Percentiles rank a stretch among this genome's conserved stretches.
Conservation (phyloP, 2,888 invertebrate species). For the Archips crataeganus region DNA sequence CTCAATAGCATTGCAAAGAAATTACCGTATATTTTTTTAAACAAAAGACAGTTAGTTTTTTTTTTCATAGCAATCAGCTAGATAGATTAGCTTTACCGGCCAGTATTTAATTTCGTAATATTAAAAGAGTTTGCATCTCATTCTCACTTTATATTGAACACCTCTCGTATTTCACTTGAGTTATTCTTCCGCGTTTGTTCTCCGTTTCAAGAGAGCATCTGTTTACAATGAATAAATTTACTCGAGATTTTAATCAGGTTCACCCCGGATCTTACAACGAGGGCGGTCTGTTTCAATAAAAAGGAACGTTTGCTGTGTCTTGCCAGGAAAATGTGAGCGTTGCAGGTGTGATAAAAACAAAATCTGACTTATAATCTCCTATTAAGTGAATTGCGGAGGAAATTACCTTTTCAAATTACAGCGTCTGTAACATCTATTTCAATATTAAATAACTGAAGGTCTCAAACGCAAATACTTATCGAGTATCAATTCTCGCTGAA, state of each 20-base stretch:
- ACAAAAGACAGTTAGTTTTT: no score
- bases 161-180: neutral
- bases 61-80: no score
- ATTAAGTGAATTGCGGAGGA: neutral
- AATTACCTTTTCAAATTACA: neutral
- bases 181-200: slow-evolving; percentile 3
- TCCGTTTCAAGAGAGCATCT: neutral
- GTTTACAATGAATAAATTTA: slow-evolving; percentile 12
- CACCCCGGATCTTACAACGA: neutral
- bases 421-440: neutral
- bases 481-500: slow-evolving; percentile 11
- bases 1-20: no score
- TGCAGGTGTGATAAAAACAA: neutral
- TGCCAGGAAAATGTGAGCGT: neutral
- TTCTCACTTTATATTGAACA: no score
- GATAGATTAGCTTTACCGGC: no score
- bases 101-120: no score
- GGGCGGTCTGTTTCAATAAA: neutral
- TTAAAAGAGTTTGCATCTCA: no score
- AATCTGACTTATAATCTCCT: neutral
- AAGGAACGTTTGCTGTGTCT: neutral
- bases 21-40: no score
- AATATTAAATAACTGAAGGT: neutral
- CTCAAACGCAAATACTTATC: slow-evolving; percentile 3
- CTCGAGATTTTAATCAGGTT: slow-evolving; percentile 9